Evolutionary conservation across 2,797 vertebrate species (phyloP).

Genomic region (Sebastes dallii): DNA sequence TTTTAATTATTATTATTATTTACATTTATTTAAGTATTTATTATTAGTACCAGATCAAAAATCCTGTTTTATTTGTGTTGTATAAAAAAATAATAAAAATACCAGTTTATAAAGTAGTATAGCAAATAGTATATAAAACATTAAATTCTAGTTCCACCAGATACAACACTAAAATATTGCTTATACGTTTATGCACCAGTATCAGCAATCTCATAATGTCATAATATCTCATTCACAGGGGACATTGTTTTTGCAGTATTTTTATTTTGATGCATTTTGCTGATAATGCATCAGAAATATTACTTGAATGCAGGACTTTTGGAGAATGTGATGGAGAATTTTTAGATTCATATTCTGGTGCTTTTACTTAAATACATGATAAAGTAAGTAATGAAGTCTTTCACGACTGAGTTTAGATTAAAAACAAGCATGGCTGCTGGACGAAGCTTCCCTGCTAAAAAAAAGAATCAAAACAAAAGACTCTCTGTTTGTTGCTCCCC

Average conservation of each 20-base stretch:
- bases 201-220: neutral
- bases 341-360: neutral
- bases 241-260: neutral
- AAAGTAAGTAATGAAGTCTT: neutral
- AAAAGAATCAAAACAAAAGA: conserved; percentile 29
- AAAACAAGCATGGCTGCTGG: conserved; percentile 14
- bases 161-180: neutral
- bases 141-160: accelerated
- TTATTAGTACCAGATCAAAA: accelerated
- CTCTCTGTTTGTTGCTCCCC: conserved; percentile 23
- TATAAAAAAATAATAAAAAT: no score
- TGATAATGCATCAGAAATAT: neutral
- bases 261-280: neutral
- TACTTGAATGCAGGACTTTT: neutral
- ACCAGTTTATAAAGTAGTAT: neutral
- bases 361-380: neutral
- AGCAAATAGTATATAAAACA: neutral
- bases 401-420: neutral
- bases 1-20: no score
- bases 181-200: neutral
- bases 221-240: neutral
- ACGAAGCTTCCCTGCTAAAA: neutral
- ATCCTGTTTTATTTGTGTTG: no score
- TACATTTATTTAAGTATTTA: no score
- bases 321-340: neutral